These are phyloP conservation scores for Telmatherina bonti DNA, from an alignment of 2,797 vertebrate species.

Conservation along the genomic window DNA sequence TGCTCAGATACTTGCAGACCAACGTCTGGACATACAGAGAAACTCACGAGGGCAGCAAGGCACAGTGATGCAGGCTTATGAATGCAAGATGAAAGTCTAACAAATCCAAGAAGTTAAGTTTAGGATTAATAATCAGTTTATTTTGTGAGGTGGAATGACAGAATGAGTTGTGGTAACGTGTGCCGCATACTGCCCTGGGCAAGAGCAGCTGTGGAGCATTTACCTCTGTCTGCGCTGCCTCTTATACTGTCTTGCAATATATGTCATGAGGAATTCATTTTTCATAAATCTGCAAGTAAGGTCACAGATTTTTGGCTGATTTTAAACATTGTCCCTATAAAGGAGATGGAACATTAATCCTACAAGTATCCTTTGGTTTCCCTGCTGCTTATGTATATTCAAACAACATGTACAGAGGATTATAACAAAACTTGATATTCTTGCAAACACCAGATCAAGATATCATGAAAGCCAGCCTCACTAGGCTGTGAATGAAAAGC, in stretches of 20 bases:
- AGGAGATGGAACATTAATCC: slow-evolving; percentile 56
- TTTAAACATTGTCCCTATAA: slow-evolving; percentile 57
- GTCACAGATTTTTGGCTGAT: slow-evolving; percentile 57
- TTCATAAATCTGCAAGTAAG: slow-evolving; percentile 52
- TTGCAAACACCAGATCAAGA: slow-evolving; percentile 77
- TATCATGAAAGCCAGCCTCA: slow-evolving; percentile 70
- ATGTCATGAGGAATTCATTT: slow-evolving; percentile 66
- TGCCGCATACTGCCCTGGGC: slow-evolving; percentile 58
- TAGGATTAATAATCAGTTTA: slow-evolving; percentile 47
- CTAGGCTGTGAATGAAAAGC: slow-evolving; percentile 75
- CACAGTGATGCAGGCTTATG: slow-evolving; percentile 22
- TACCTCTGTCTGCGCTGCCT: slow-evolving; percentile 69
- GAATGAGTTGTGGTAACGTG: slow-evolving; percentile 36
- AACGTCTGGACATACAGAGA: slow-evolving; percentile 56
- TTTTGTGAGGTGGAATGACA: slow-evolving; percentile 20
- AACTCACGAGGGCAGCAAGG: slow-evolving; percentile 14
- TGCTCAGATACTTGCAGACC: slow-evolving; percentile 48
- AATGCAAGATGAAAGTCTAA: slow-evolving; percentile 39
- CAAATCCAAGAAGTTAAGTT: slow-evolving; percentile 19
- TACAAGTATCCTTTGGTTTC: slow-evolving; percentile 59
- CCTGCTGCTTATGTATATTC: slow-evolving; percentile 65
- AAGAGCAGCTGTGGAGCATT: slow-evolving; percentile 71
- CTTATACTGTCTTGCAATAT: slow-evolving; percentile 59
- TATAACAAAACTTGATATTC: slow-evolving; percentile 75
- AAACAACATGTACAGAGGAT: slow-evolving; percentile 72